Percentiles rank a stretch among this genome's conserved stretches.
phyloP scores from a whole-genome alignment of 35 echinoderm and acorn worm genomes.

The Strongylocentrotus purpuratus region DNA sequence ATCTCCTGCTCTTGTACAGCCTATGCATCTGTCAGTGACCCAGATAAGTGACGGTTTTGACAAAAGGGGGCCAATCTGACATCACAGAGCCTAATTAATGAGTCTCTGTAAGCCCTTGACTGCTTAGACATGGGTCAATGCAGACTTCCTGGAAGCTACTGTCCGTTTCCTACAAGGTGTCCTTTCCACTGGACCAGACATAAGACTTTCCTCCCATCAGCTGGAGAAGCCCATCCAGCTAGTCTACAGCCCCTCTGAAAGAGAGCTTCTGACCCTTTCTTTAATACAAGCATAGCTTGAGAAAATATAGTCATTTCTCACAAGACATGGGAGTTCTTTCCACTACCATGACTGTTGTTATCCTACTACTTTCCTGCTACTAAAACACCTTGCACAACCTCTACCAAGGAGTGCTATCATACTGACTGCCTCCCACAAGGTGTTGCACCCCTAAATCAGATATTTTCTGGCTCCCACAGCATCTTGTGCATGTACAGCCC shows the following conservation, averaged over 20 bases:
- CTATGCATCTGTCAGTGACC: not conserved
- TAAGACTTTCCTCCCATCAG: not conserved
- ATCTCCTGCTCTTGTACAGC: too few species aligned
- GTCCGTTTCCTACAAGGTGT: not conserved
- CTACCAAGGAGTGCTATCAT: too few species aligned
- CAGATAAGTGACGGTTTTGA: not conserved
- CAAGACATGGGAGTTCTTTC: too few species aligned
- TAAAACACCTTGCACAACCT: too few species aligned
- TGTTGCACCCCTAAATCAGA: too few species aligned
- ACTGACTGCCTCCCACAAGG: too few species aligned
- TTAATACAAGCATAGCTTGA: too few species aligned
- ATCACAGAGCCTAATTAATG: conserved; percentile 24
- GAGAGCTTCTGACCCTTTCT: not conserved
- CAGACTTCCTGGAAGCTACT: not conserved
- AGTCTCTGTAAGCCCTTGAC: not conserved
- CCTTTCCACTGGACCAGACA: not conserved
- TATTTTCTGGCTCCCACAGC: too few species aligned
- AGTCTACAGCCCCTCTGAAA: not conserved
- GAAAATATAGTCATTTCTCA: too few species aligned
- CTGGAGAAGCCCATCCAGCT: not conserved
- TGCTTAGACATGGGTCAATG: not conserved
- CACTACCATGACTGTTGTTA: too few species aligned
- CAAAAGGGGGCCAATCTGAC: conserved; percentile 18
- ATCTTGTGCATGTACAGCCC: too few species aligned
- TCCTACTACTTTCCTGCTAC: too few species aligned